Base-by-base conservation (phyloP, 2,888 invertebrate genomes). In the Ecliptopera silaceata region DNA sequence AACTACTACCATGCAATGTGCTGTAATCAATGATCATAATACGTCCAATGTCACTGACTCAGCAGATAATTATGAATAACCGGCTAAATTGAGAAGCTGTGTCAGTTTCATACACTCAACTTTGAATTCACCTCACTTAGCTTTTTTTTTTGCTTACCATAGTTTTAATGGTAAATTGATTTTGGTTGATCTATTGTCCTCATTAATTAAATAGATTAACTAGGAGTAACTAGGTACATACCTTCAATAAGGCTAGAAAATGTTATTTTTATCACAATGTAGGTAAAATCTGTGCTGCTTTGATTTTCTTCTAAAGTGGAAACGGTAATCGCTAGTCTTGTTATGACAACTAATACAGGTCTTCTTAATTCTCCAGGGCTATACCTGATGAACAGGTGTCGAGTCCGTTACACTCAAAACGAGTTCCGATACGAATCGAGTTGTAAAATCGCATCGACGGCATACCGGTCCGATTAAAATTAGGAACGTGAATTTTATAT, bases 351-450 rank as follows among this genome's bases (percentile, higher is more conserved):
- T 13, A n/a, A 26, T 3, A 47, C 20, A 22, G 20, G 17, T 15
- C n/a, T 10, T 31, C 39, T 12, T 46, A 41, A 50, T 66, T 69
- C 17, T 47, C 17, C 71, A 67, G 69, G 63, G 65, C 70, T 74
- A 72, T 59, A 59, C 63, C 68, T 57, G 67, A 65, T 31, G 59
- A 72, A 75, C 82, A 83, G 82, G 82, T 83, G 82, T 65, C 31
- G 69, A 60, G 68, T 65, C 82, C 83, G 82, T 81, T 83, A 82
- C 70, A 63, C 64, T 32, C 41, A 57, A 71, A 79, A 81, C 80
- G 56, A 69, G 80, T 81, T 79, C 63, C 51, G 49, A 72, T 70
- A 66, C 61, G 63, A 65, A 68, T 75, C 73, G 70, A 75, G 64
- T 70, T 61, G 68, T 68, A 69, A 67, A 70, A 71, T 66, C 60